Conservation (phyloP, 2,797 vertebrate species). For the Mallotus villosus region DNA sequence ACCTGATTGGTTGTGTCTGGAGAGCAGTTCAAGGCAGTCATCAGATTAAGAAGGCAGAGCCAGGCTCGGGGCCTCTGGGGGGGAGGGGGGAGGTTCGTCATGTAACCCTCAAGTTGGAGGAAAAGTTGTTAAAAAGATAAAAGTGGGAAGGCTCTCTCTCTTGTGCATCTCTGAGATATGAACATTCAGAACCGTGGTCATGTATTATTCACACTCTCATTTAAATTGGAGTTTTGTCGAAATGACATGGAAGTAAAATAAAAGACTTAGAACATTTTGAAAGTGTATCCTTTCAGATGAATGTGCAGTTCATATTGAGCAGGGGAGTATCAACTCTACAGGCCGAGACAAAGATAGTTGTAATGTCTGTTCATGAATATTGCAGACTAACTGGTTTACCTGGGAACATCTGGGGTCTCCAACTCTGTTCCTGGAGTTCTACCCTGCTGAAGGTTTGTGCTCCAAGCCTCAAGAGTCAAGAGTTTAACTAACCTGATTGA, state of each 20-base stretch:
- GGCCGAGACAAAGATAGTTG: not conserved
- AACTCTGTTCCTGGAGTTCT: no score
- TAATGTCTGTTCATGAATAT: not conserved
- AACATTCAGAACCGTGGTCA: constrained; percentile 22
- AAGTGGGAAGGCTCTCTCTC: constrained; percentile 23
- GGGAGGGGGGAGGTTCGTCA: constrained; percentile 14
- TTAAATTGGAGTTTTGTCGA: constrained; percentile 36
- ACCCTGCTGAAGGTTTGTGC: no score
- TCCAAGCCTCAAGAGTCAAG: no score
- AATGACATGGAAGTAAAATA: constrained; percentile 18
- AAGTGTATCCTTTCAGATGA: not conserved
- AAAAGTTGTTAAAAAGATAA: constrained; percentile 19
- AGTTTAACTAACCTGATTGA: no score
- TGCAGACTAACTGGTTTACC: not conserved
- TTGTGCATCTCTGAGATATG: constrained; percentile 31
- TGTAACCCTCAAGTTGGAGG: constrained; percentile 14
- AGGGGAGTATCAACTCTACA: not conserved
- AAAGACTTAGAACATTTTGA: not conserved
- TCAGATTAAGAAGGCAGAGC: constrained; percentile 43
- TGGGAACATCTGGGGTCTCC: no score
- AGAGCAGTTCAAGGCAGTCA: constrained; percentile 37
- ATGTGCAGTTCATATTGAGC: not conserved
- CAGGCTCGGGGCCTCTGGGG: constrained; percentile 28
- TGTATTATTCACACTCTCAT: constrained; percentile 52
- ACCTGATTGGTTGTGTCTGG: constrained; percentile 37